Percentiles rank a stretch among this genome's conserved stretches.
phyloP scores from a whole-genome alignment of 2,888 invertebrate genomes.

The Zygogramma bicolorata region DNA sequence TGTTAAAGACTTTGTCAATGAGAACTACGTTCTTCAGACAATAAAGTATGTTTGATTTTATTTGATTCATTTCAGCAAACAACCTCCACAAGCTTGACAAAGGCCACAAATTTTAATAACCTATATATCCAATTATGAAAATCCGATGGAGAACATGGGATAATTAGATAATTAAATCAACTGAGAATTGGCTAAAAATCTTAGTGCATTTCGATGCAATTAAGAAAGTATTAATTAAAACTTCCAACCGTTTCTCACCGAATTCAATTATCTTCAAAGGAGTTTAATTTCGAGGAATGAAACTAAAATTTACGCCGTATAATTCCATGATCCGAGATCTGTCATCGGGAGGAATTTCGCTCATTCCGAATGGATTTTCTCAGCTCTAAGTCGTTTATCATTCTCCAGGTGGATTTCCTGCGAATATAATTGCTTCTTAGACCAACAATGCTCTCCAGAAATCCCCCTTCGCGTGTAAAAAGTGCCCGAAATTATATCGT shows the following conservation, averaged over 20 bases:
- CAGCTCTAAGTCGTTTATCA: conserved; percentile 52
- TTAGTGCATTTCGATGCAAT: conserved; percentile 46
- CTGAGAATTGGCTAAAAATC: conserved; percentile 33
- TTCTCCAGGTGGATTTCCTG: conserved; percentile 52
- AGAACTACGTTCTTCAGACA: too few relatives aligned
- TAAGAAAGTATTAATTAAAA: conserved; percentile 55
- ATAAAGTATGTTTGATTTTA: too few relatives aligned
- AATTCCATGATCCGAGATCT: conserved; percentile 50
- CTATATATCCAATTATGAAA: background rate
- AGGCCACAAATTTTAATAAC: background rate
- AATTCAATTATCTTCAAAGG: conserved; percentile 50
- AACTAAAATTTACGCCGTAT: conserved; percentile 53
- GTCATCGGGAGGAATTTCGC: conserved; percentile 45
- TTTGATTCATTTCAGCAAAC: too few relatives aligned
- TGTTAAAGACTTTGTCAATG: too few relatives aligned
- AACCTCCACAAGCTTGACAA: background rate
- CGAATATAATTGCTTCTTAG: conserved; percentile 55
- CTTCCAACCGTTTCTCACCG: conserved; percentile 46
- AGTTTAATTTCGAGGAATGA: conserved; percentile 53
- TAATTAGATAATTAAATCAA: conserved; percentile 41
- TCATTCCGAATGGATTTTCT: conserved; percentile 36
- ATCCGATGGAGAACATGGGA: conserved; percentile 23
- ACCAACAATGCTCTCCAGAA: conserved; percentile 49
- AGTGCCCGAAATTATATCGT: conserved; percentile 57
- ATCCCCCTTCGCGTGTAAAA: conserved; percentile 53